Evolutionary conservation across 1,140 invertebrate genomes (phyloP), one percentile per base, ranked within the genome.

Genomic region (Plutomurus gul): DNA sequence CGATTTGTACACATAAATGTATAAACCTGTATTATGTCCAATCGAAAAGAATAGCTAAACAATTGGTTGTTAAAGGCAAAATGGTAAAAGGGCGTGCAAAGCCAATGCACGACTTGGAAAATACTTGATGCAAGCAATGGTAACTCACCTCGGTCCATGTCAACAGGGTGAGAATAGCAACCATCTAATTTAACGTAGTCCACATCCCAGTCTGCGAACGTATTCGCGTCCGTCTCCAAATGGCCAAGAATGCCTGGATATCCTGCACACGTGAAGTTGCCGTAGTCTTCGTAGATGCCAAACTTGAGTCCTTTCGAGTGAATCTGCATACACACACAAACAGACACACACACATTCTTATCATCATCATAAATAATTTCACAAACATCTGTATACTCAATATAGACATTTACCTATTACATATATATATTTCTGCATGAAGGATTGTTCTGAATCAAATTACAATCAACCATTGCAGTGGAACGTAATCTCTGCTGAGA

Each of bases 131-230:
- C 11, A 46, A 46, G 22, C 49, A 51, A 39, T 25, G 39, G 13
- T 72, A 73, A 84, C 40, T 81, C 78, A 88, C 94, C 94, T 84
- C 88, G 87, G 85, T 95, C 93, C 94, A 96, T 96, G 60, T 94
- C 91, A 16, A 87, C 87, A 0, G 93, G 91, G 83, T 95, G 90
- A 0, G 95, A 91, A 87, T 98, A 94, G 86, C 97, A 99, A 1
- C 96, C 97, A 86, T 99, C 97, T 79, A 99, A 86, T 87, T 99
- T 99, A 0, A 99, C 92, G 85, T 97, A 97, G 85, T 99, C 97
- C 10, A 99, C 95, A 51, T 94, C 93, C 97, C 97, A 99, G 1
- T 94, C 92, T n/a, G 95, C 96, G 88, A 99, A 99, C 2, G 94
- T 95, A 30, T 92, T 87, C 0, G 96, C 96, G 88, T 98, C 97